Conservation (phyloP, 2,888 invertebrate genomes). For the Agrotis clavis region DNA sequence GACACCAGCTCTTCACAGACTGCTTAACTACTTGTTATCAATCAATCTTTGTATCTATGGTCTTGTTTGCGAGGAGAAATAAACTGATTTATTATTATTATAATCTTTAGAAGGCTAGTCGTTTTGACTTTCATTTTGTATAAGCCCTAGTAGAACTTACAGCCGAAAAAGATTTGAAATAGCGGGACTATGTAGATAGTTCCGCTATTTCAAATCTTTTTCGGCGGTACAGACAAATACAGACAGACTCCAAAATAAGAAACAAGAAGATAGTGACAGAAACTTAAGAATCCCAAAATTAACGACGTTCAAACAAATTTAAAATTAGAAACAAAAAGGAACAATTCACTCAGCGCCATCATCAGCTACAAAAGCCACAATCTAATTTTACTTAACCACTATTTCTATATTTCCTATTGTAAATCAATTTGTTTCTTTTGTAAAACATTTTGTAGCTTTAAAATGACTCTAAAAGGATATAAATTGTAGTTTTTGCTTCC, state of each 20-base stretch:
- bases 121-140: too few species aligned
- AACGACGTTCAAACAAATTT: neutral
- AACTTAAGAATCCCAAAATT: neutral
- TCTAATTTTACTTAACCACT: slow-evolving; percentile 6
- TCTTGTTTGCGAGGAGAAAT: too few species aligned
- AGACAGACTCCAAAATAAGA: neutral
- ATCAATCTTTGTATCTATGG: too few species aligned
- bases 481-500: slow-evolving; percentile 37
- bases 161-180: neutral
- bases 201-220: too few species aligned
- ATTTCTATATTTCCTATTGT: neutral
- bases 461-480: slow-evolving; percentile 32
- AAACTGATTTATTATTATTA: too few species aligned
- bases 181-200: too few species aligned
- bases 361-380: slow-evolving; percentile 8
- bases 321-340: slow-evolving; percentile 11
- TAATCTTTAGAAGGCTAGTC: neutral
- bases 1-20: too few species aligned
- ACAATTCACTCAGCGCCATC: slow-evolving; percentile 1
- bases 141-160: too few species aligned
- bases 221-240: too few species aligned
- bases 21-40: too few species aligned
- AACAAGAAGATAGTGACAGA: neutral
- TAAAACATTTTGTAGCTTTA: slow-evolving; percentile 23
- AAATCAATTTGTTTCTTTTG: neutral